Evolutionary conservation across 92 coral and sea anemone species (phyloP), one percentile per base, ranked within the genome.

Genomic region (Epizoanthus scotinus): DNA sequence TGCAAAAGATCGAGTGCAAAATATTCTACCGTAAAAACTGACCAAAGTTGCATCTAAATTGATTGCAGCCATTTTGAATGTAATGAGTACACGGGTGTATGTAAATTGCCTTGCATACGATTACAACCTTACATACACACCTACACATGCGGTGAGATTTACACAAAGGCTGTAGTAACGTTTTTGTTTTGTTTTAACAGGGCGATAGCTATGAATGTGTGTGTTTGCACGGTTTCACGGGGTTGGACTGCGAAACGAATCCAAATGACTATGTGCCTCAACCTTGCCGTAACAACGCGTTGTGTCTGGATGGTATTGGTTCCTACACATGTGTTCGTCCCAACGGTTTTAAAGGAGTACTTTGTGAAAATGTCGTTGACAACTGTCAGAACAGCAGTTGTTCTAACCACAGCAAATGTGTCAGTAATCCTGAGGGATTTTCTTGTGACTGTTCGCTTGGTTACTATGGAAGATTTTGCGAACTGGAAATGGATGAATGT

Each of bases 381-480:
- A 50, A 84, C 57, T 88, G 91, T 47, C 21, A 15, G 27, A 24
- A 49, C 4, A 58, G 78, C 21, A 89, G 86, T 81, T 89, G 92
- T 63, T 74, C 81, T 6, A 57, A 47, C 6, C 58, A 85, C 54
- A 71, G 87, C 49, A 34, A 58, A 19, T 89, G 92, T 14, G 65
- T 85, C 12, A 89, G 85, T 25, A 8, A 55, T 14, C 82, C 81
- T 1, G 26, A 54, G 15, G 89, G 78, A 7, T 88, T 81, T 81
- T 61, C 26, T 10, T 89, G 92, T 65, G 65, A 75, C 42, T 89
- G 92, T 31, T 55, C 61, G 8, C 54, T 12, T 19, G 87, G 92
- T 2, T 89, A 75, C 70, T 85, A 71, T 8, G 92, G 92, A 6
- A 80, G 73, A 47, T 74, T 61, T 40, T 89, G 92, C 68, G 79